Evolutionary conservation across 2,888 invertebrate genomes (phyloP), one percentile per base, ranked within the genome.

Genomic region (Brachylomia viminalis): DNA sequence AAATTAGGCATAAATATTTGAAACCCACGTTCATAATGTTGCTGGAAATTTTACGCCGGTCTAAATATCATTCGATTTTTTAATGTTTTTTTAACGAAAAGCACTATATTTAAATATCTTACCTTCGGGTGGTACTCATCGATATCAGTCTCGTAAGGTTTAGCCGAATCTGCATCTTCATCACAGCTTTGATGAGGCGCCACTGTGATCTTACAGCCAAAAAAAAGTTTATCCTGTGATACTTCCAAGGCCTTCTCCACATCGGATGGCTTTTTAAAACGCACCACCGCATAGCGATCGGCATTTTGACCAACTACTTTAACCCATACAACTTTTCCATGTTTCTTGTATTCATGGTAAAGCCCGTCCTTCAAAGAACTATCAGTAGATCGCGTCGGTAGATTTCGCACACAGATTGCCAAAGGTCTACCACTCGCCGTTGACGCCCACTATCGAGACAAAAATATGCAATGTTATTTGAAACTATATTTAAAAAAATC

Each of bases 331-430:
- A 99, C 99, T 97, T 99, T 99, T 84, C 99, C 99, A 96, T 99
- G 99, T 94, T 99, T 99, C 97, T 99, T 99, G 97, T 99, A 99
- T 96, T 99, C 99, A 97, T 99, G 99, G 97, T 99, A 99, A 88
- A 99, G 97, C 87, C 99, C 99, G 97, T 99, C 99, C 97, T 99
- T 99, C 89, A 99, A 97, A 91, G 99, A 99, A 90, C 99, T 99
- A 95, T 99, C 99, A 93, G 98, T 98, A 90, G 99, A 99, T 90
- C 99, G 97, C 84, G 98, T 97, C 85, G 99, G 99, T 91, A 99
- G 97, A 96, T 99, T 99, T 92, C 98, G 97, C 89, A 99, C 99
- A 96, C 99, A 98, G 93, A 99, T 98, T 85, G 98, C 99, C 90
- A 98, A 95, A 79, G 98, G 98, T 92, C 98, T 97, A 84, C 96